Evolutionary conservation across 2,113 vertebrate species (phyloP).

Genomic region (Eudorcas thomsonii): DNA sequence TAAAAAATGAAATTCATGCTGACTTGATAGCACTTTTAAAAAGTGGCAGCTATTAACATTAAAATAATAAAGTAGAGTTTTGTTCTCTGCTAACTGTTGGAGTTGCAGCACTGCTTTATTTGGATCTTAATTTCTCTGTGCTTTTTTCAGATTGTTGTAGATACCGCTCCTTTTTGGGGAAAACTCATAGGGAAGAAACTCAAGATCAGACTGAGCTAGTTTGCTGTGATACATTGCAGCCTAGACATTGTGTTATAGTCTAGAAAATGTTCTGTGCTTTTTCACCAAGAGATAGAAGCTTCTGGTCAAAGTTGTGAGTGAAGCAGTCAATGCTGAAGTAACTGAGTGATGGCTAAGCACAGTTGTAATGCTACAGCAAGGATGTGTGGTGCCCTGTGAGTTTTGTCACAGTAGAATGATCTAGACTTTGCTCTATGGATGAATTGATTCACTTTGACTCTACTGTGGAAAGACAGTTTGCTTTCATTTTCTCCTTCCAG

Average conservation of each 20-base stretch:
- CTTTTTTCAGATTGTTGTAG: background rate
- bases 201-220: background rate
- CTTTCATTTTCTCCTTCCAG: background rate
- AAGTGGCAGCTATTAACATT: conserved; percentile 41
- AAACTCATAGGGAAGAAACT: background rate
- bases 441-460: background rate
- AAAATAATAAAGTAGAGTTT: conserved; percentile 26
- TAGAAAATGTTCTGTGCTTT: conserved; percentile 11
- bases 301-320: background rate
- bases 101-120: conserved; percentile 44
- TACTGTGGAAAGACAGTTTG: background rate
- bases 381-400: background rate
- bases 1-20: background rate
- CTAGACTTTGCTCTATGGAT: background rate
- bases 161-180: background rate
- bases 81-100: background rate
- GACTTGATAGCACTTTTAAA: conserved; percentile 45
- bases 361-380: background rate
- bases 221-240: background rate
- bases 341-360: background rate
- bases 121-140: conserved; percentile 13
- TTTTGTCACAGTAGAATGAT: background rate
- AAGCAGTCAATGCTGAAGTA: background rate
- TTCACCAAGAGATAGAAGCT: background rate
- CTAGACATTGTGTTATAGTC: background rate